These are phyloP conservation scores for Clivina fossor DNA, from an alignment of 2,888 invertebrate species.

Conservation along the genomic window DNA sequence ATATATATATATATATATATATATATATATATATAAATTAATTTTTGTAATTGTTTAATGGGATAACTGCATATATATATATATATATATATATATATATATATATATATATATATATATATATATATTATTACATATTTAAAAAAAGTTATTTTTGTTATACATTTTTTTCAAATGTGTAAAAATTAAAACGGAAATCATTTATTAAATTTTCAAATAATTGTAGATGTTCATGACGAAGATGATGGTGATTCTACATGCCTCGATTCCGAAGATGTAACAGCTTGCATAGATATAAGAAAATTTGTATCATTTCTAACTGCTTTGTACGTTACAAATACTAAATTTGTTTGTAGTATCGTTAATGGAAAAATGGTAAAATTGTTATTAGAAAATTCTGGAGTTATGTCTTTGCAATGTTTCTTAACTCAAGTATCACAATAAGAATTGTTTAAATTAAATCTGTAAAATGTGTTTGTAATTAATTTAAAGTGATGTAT, in stretches of 20 bases:
- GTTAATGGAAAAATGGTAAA: conserved; percentile 73
- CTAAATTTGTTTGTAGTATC: conserved; percentile 74
- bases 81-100: too few relatives aligned
- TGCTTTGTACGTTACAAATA: conserved; percentile 75
- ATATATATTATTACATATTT: too few relatives aligned
- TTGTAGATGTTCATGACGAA: conserved; percentile 42
- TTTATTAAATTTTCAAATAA: conserved; percentile 33
- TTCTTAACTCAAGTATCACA: conserved; percentile 67
- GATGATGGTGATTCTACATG: conserved; percentile 50
- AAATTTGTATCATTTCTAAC: conserved; percentile 77
- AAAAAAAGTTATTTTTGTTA: conserved; percentile 5
- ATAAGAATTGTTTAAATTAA: too few relatives aligned
- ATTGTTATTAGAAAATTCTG: conserved; percentile 71
- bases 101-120: too few relatives aligned
- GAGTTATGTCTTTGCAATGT: conserved; percentile 76
- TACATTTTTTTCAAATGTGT: conserved; percentile 14
- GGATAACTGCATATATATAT: too few relatives aligned
- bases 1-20: too few relatives aligned
- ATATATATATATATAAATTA: too few relatives aligned
- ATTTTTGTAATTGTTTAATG: too few relatives aligned
- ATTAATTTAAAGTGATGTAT: too few relatives aligned
- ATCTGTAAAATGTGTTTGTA: too few relatives aligned
- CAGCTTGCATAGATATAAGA: conserved; percentile 74
- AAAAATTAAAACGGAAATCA: conserved; percentile 23
- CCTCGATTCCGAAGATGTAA: conserved; percentile 55